Evolutionary conservation across 2,888 invertebrate species (phyloP), one percentile per base, ranked within the genome.

Genomic region (Pterostichus madidus): DNA sequence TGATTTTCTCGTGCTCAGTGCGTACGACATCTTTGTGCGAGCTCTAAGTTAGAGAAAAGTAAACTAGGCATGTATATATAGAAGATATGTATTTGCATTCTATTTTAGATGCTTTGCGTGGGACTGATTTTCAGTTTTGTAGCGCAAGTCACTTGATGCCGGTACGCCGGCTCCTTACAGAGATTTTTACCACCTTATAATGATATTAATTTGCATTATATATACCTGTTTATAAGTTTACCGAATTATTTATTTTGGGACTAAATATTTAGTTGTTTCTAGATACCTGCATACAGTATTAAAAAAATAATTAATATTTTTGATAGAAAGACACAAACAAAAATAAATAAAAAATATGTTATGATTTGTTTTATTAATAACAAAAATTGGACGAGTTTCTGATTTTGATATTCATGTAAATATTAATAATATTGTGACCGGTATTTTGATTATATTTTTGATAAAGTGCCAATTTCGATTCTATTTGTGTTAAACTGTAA

Each of bases 81-180:
- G 76, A 68, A 76, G 76, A 82, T 82, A 82, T 82, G 77, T 83
- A 83, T 83, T 83, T 83, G 83, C 83, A 83, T 46, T 61, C 83
- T 83, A 83, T 83, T 83, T 83, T 61, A 32, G 68, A 64, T 39
- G 46, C 83, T 64, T 35, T 52, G 83, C 83, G 83, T 83, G 83
- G 83, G 83, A 83, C 80, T 31, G 53, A 53, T 53, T 71, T 39
- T 31, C 73, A 53, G 44, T 17, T 56, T 17, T 39, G 39, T 39
- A 39, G 39, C 39, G 39, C 32, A 64, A 64, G 59, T 11, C 32
- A 64, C 35, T 59, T 59, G 39, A 2, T 24, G 31, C 59, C 59
- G 31, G 59, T 59, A 39, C 39, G 5, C 6, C n/a, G 32, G 13
- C 17, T 17, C 24, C 64, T 24, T 64, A n/a, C n/a, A 52, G 32